phyloP scores from a whole-genome alignment of 1,140 invertebrate species.

The Pollicipes pollicipes region DNA sequence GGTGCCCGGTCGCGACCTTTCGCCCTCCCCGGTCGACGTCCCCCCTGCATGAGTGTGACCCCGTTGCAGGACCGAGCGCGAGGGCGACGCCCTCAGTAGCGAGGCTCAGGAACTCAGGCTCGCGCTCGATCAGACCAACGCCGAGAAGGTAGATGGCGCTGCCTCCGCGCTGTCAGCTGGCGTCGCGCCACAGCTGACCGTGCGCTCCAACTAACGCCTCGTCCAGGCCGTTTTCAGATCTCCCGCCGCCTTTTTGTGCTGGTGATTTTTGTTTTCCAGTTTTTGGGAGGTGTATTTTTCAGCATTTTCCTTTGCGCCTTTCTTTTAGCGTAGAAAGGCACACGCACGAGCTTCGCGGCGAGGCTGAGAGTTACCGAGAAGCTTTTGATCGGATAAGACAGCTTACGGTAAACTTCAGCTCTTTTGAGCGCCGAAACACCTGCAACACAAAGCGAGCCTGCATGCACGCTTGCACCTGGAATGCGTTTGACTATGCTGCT shows the following conservation, averaged over 20 bases:
- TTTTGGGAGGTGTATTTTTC: neutral
- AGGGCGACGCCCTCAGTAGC: neutral
- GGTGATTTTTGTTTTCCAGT: neutral
- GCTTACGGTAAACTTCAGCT: neutral
- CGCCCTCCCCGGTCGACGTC: too few species aligned
- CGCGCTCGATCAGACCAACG: neutral
- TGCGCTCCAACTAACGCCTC: neutral
- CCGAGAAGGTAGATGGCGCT: constrained; percentile 1
- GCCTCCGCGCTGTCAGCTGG: too few species aligned
- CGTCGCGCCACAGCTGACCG: too few species aligned
- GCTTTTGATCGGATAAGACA: neutral
- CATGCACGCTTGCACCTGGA: too few species aligned
- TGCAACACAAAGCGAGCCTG: too few species aligned
- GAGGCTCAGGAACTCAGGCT: neutral
- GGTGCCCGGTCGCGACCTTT: neutral
- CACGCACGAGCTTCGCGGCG: neutral
- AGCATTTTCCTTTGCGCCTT: neutral
- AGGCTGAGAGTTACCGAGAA: neutral
- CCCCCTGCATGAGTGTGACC: neutral
- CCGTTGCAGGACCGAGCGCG: neutral
- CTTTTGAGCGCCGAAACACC: too few species aligned
- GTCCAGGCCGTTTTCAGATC: neutral
- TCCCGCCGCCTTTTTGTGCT: neutral
- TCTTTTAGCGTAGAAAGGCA: neutral
- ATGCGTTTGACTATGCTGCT: too few species aligned